Base-by-base conservation (phyloP, 2,888 invertebrate genomes). In the Portevinia maculata region DNA sequence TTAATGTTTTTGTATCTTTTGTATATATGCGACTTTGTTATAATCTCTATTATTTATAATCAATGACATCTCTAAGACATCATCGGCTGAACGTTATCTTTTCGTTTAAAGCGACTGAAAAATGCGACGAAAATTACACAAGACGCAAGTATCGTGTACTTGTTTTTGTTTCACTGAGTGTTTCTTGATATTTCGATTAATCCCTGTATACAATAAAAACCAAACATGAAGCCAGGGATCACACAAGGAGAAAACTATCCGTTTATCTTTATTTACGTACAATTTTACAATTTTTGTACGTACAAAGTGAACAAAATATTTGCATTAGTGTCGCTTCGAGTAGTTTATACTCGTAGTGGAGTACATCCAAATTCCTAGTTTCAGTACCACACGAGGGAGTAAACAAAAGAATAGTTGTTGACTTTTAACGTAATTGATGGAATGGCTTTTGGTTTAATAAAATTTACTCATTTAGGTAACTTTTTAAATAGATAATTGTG, bases 21-120 rank as follows among this genome's bases (percentile, higher is more conserved):
- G 19, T 11, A 62, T 39, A 62, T 70, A 57, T 64, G 24, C 39
- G 53, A 52, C 70, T 76, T 65, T 48, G 28, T 57, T 24, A 60
- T 76, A 81, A 81, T 70, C 76, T 57, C 32, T 46, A 39, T 81
- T 76, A 81, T 81, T 81, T 81, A 81, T 70, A 76, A 76, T 81
- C 81, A 76, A 76, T 71, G 81, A 57, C 75, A 75, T 81, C 79
- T 75, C 79, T 75, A 70, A 81, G 70, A 15, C 64, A 71, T 65
- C 52, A 41, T 59, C 24, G 28, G 19, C 21, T 21, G 44, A 15
- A 24, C 24, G 64, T 65, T 70, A 64, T 64, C 64, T 65, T 64
- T 44, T 46, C 55, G 52, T 70, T 52, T 60, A 52, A 62, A 69
- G 50, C 28, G 59, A 28, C 28, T 17, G 13, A 52, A 37, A 65